A percentile compares a stretch with the other conserved stretches of the same genome.
phyloP scores from a whole-genome alignment of 2,888 invertebrate species.

The Polietes domitor region DNA sequence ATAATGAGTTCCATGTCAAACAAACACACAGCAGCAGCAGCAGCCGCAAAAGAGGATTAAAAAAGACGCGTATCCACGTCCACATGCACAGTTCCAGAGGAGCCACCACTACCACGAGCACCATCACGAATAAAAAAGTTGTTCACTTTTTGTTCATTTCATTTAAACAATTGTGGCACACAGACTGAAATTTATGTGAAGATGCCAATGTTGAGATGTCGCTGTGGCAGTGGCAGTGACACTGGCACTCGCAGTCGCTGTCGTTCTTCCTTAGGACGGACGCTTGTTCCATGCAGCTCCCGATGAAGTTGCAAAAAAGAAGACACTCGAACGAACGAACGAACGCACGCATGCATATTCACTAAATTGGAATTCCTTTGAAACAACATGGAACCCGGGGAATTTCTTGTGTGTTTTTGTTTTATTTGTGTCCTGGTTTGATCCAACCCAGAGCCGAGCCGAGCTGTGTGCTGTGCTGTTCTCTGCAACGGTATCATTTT shows the following conservation, averaged over 20 bases:
- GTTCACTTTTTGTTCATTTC: slow-evolving; percentile 57
- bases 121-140: slow-evolving; percentile 44
- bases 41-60: slow-evolving; percentile 20
- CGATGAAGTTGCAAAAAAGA: background rate
- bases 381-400: slow-evolving; percentile 58
- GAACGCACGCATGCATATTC: background rate
- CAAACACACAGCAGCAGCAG: slow-evolving; percentile 22
- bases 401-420: slow-evolving; percentile 50
- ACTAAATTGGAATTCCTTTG: slow-evolving; percentile 63
- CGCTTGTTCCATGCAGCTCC: background rate
- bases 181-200: slow-evolving; percentile 61
- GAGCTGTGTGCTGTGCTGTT: too few relatives aligned
- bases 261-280: background rate
- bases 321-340: background rate
- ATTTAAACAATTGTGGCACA: slow-evolving; percentile 66
- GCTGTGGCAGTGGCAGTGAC: background rate
- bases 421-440: background rate
- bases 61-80: slow-evolving; percentile 19
- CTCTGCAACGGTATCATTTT: slow-evolving; percentile 60
- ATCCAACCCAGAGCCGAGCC: slow-evolving; percentile 27
- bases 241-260: background rate
- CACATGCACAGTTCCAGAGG: background rate
- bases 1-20: slow-evolving; percentile 40
- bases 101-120: background rate
- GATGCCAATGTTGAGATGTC: slow-evolving; percentile 59